Base-by-base conservation (phyloP, 2,113 vertebrate genomes). In the Chionodraco myersi region DNA sequence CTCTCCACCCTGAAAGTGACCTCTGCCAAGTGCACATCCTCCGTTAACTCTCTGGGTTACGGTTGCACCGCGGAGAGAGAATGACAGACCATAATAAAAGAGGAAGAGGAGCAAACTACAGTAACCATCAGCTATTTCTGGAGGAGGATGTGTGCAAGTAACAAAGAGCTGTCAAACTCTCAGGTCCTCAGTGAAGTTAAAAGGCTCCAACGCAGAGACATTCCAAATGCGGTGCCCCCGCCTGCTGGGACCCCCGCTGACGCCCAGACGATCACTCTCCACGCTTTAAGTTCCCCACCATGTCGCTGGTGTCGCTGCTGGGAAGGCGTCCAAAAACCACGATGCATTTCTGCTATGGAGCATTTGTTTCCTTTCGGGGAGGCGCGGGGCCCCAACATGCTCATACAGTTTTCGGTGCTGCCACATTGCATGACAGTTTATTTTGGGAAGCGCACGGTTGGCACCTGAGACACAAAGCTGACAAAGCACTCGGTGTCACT, bases 401-500 rank as follows among this genome's bases (percentile, higher is more conserved):
- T 82, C 85, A 82, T 54, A 88, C 88, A 89, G 89, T 84, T 86
- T 76, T 90, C 86, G 79, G 78, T 84, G 45, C 83, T 90, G 88
- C 89, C 91, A 94, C 79, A 76, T 79, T 89, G 86, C 84, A 83
- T 76, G 87, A 91, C 84, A 86, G 88, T 89, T 93, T 94, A 93
- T 93, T 94, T 92, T 94, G 88, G 86, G 91, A 89, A 64, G 79
- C 36, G 68, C 79, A 87, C 83, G 83, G 86, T 86, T 88, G 90
- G 91, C 93, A 92, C 94, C 91, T 92, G 94, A 92, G 87, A 94
- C 82, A 85, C 80, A 82, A 75, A 86, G 88, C 91, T 90, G 83
- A 87, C 91, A 88, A 90, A 92, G 89, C 88, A 81, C 75, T 80
- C 45, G 9, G 71, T 84, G 87, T 88, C 84, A 90, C 82, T 89